Evolutionary conservation across 1,140 invertebrate genomes (phyloP).

Genomic region (Drosophila auraria): DNA sequence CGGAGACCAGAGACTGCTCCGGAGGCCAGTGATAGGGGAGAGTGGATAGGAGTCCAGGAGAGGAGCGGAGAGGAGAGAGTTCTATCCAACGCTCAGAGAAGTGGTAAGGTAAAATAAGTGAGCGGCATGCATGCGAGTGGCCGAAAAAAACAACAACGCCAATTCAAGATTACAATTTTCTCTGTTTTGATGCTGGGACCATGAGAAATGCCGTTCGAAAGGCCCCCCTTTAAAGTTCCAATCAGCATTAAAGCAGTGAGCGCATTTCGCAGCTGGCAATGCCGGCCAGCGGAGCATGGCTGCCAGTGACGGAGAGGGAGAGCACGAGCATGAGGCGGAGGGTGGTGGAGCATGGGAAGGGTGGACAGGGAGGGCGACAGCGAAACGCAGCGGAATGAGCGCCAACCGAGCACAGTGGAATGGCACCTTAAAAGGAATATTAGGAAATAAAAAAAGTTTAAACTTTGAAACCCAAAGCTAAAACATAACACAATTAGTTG

Average conservation of each 20-base stretch:
- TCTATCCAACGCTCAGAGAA: conserved; percentile 62
- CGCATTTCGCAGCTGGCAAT: conserved; percentile 61
- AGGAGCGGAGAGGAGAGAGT: conserved; percentile 59
- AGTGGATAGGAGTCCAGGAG: conserved; percentile 18
- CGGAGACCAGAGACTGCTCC: conserved; percentile 31
- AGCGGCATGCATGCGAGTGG: conserved; percentile 44
- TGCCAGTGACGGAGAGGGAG: conserved; percentile 9
- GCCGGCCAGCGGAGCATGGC: conserved; percentile 18
- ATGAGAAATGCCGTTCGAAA: conserved; percentile 41
- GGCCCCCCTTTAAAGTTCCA: conserved; percentile 65
- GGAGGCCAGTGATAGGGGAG: conserved; percentile 33
- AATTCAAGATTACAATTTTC: conserved; percentile 74
- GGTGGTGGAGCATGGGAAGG: not conserved
- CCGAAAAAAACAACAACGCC: conserved; percentile 48
- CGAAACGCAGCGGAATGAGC: conserved; percentile 15
- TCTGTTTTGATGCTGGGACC: conserved; percentile 70
- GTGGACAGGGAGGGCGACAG: not conserved
- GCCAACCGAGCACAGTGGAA: conserved; percentile 37
- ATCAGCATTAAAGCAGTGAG: conserved; percentile 68
- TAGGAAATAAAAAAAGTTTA: not conserved
- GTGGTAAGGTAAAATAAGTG: conserved; percentile 58
- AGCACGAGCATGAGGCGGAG: conserved; percentile 6
- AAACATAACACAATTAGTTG: too few species aligned
- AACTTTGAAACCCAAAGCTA: too few species aligned
- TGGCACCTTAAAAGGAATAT: too few species aligned